Evolutionary conservation across 2,888 invertebrate species (phyloP).

Genomic region (Chaetoderma sp.): DNA sequence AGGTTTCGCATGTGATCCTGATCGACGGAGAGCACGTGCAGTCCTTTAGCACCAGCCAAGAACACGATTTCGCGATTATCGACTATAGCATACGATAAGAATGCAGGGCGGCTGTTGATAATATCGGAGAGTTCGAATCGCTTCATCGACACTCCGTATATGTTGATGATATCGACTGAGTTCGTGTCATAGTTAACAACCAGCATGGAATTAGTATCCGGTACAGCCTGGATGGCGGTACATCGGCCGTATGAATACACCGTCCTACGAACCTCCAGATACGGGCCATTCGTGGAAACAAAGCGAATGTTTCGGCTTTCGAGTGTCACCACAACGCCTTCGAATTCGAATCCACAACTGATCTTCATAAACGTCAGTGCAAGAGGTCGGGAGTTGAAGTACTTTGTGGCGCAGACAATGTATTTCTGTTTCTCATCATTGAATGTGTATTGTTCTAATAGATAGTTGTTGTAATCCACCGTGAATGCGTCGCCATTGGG

Average conservation of each 20-base stretch:
- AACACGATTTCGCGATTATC: not conserved
- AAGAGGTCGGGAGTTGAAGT: not conserved
- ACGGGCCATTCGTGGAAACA: not conserved
- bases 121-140: not conserved
- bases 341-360: not conserved
- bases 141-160: conserved; percentile 7
- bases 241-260: conserved; percentile 1
- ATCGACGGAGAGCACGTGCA: not conserved
- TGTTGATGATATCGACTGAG: conserved; percentile 1
- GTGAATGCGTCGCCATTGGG: not conserved
- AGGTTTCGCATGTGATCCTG: not conserved
- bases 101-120: not conserved
- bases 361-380: not conserved
- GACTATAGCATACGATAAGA: not conserved
- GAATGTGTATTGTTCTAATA: not conserved
- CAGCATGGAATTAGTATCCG: conserved; percentile 1
- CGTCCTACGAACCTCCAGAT: not conserved
- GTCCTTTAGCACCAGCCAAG: not conserved
- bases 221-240: not conserved
- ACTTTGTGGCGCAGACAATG: not conserved
- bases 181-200: not conserved
- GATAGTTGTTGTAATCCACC: not conserved
- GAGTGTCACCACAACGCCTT: not conserved
- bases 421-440: not conserved
- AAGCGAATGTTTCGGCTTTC: not conserved